Evolutionary conservation across 2,113 vertebrate species (phyloP).

Genomic region (Rhodinocichla rosea): DNA sequence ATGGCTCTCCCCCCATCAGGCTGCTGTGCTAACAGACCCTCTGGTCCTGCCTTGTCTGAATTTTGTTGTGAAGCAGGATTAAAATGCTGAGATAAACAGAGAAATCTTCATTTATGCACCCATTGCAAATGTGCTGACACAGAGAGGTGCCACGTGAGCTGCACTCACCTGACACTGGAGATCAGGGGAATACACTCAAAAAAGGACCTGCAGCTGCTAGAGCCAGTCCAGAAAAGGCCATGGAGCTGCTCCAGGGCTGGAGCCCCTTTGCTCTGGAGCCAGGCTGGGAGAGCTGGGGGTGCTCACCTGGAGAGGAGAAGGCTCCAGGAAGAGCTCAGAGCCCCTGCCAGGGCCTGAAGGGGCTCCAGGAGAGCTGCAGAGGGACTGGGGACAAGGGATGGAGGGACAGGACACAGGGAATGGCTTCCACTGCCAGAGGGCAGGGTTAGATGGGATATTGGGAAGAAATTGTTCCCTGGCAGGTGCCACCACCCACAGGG

Average conservation of each 20-base stretch:
- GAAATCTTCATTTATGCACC: not conserved
- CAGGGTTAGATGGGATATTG: not conserved
- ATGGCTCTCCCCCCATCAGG: not conserved
- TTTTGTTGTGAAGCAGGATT: not conserved
- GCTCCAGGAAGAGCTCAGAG: not conserved
- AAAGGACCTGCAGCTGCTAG: not conserved
- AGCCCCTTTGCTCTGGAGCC: not conserved
- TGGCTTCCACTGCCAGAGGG: not conserved
- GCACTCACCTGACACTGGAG: not conserved
- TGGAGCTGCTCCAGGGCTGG: rapidly evolving
- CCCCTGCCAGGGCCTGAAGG: not conserved
- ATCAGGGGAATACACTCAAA: not conserved
- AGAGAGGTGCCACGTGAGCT: not conserved
- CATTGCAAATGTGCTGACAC: not conserved
- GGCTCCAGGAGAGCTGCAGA: not conserved
- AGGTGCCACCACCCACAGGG: too few species aligned
- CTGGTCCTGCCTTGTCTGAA: rapidly evolving
- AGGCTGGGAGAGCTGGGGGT: not conserved
- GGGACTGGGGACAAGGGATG: not conserved
- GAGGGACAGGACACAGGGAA: not conserved
- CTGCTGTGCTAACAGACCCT: not conserved
- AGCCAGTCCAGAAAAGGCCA: rapidly evolving
- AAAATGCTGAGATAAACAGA: not conserved
- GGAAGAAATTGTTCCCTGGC: not conserved
- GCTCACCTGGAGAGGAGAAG: not conserved